These are phyloP conservation scores for Junco hyemalis DNA, from an alignment of 2,113 vertebrate genomes.

Conservation along the genomic window DNA sequence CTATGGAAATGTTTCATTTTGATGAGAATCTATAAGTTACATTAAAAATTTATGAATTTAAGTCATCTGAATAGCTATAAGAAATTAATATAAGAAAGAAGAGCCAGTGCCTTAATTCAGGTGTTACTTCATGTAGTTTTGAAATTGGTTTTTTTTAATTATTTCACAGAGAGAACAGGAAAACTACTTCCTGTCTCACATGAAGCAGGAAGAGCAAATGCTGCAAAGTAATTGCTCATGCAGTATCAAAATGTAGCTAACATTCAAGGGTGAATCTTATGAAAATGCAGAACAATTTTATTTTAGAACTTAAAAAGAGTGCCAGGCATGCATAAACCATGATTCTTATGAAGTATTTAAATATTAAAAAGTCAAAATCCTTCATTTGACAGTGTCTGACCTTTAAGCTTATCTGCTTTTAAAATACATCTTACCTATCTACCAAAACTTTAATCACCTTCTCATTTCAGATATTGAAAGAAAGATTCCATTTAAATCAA, in stretches of 20 bases:
- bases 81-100: neutral
- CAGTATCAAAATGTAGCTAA: neutral
- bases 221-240: neutral
- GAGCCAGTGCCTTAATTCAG: neutral
- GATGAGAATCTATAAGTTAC: neutral
- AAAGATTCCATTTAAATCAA: constrained; percentile 78
- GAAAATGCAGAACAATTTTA: constrained; percentile 52
- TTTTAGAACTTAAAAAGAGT: constrained; percentile 61
- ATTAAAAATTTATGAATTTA: neutral
- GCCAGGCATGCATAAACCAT: constrained; percentile 58
- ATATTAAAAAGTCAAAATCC: constrained; percentile 75
- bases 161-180: neutral
- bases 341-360: constrained; percentile 69
- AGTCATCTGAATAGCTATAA: neutral
- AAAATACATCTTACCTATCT: constrained; percentile 77
- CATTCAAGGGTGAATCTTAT: constrained; percentile 37
- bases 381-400: constrained; percentile 76
- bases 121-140: neutral
- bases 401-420: constrained; percentile 78
- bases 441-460: constrained; percentile 79
- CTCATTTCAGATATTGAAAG: constrained; percentile 79
- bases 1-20: neutral
- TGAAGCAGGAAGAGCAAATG: neutral
- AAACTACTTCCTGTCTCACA: neutral
- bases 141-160: neutral